A percentile compares a stretch with the other conserved stretches of the same genome.
Evolutionary conservation across 2,797 vertebrate species (phyloP).

Genomic region (Melanotaenia nigrans): DNA sequence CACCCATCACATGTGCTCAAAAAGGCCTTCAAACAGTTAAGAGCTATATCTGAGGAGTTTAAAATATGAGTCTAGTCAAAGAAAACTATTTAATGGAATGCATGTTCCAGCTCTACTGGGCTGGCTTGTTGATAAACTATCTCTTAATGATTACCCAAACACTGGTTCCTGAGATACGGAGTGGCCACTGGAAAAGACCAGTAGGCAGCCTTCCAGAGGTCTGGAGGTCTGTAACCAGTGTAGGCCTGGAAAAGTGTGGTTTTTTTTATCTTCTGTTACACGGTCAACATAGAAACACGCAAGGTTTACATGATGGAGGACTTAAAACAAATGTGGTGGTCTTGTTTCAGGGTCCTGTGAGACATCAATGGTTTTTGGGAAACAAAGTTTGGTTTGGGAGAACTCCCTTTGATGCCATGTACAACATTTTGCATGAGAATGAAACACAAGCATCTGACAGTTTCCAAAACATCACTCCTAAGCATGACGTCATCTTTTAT

Average conservation of each 20-base stretch:
- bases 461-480: slow-evolving; percentile 26
- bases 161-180: slow-evolving; percentile 63
- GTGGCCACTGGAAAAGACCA: slow-evolving; percentile 53
- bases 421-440: slow-evolving; percentile 30
- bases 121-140: slow-evolving; percentile 71
- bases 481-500: slow-evolving; percentile 15
- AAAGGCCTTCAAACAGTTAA: slow-evolving; percentile 45
- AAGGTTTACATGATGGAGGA: slow-evolving; percentile 58
- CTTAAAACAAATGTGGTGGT: slow-evolving; percentile 65
- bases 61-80: slow-evolving; percentile 64
- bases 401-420: slow-evolving; percentile 27
- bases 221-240: slow-evolving; percentile 34
- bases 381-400: slow-evolving; percentile 32
- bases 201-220: slow-evolving; percentile 49
- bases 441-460: slow-evolving; percentile 7
- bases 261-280: slow-evolving; percentile 49
- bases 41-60: slow-evolving; percentile 56
- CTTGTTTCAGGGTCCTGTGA: slow-evolving; percentile 48
- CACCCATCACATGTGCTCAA: slow-evolving; percentile 35
- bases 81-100: slow-evolving; percentile 74
- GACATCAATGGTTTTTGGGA: slow-evolving; percentile 48
- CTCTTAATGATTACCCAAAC: slow-evolving; percentile 71
- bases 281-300: slow-evolving; percentile 38
- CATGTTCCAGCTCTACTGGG: slow-evolving; percentile 48
- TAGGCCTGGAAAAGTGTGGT: slow-evolving; percentile 33